These are phyloP conservation scores for Ornithoptera priamus DNA, from an alignment of 2,888 invertebrate genomes.

Conservation along the genomic window DNA sequence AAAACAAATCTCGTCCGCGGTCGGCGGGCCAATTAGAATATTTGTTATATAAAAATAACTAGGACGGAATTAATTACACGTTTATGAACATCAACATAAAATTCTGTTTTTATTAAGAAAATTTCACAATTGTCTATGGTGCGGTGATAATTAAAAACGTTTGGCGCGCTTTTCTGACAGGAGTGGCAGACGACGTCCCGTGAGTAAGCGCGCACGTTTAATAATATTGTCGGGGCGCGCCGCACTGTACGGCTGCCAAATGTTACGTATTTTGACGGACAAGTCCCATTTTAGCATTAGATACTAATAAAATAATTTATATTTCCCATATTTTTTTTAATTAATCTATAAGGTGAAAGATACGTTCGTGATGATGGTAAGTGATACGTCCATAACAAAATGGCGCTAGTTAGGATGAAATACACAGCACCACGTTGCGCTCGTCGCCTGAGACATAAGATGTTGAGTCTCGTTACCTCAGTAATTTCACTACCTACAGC, in stretches of 20 bases:
- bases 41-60: constrained; percentile 66
- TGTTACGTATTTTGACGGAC: constrained; percentile 6
- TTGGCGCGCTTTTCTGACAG: constrained; percentile 38
- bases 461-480: too few species aligned
- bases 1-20: constrained; percentile 54
- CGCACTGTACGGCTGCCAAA: constrained; percentile 18
- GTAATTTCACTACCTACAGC: too few species aligned
- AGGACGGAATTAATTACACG: constrained; percentile 61
- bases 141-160: constrained; percentile 25
- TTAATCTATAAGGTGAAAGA: too few species aligned
- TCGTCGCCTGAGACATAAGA: too few species aligned
- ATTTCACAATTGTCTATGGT: constrained; percentile 41
- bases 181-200: constrained; percentile 54
- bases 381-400: too few species aligned
- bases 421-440: too few species aligned
- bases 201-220: constrained; percentile 56
- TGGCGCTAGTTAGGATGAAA: too few species aligned
- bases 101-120: constrained; percentile 48
- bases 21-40: constrained; percentile 50
- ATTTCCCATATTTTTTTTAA: too few species aligned
- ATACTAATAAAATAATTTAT: too few species aligned
- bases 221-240: constrained; percentile 57
- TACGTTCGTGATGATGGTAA: too few species aligned
- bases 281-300: constrained; percentile 6
- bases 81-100: constrained; percentile 47